Conservation (phyloP, 2,113 vertebrate species). For the Glaucidium brasilianum region DNA sequence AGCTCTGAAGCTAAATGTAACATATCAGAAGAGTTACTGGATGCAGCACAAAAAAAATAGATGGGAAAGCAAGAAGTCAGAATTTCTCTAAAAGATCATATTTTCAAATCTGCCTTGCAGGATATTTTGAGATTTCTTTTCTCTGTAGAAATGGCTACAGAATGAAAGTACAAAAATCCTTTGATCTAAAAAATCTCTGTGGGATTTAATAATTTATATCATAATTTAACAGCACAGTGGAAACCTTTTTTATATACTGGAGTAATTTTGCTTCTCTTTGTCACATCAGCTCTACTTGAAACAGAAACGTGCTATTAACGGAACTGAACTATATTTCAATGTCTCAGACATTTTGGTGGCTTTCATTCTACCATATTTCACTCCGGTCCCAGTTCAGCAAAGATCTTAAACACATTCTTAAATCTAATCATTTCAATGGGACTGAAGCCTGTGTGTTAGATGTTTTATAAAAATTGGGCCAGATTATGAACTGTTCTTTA, state of each 20-base stretch:
- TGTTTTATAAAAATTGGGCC: neutral
- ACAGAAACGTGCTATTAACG: constrained; percentile 17
- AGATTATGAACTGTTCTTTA: neutral
- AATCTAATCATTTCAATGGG: neutral
- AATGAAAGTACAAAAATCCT: constrained; percentile 33
- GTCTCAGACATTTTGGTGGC: neutral
- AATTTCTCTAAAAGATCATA: constrained; percentile 4
- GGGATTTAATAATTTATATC: constrained; percentile 57
- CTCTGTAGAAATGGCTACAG: constrained; percentile 14
- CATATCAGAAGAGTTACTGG: neutral
- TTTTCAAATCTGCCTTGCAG: constrained; percentile 35
- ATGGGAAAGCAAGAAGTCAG: neutral
- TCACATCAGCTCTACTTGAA: constrained; percentile 13
- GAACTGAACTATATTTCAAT: constrained; percentile 13
- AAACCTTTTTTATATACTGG: constrained; percentile 39
- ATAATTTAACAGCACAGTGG: constrained; percentile 37
- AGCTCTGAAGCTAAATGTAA: neutral
- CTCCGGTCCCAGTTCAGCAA: neutral
- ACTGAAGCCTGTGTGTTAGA: neutral
- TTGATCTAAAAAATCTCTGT: constrained; percentile 44
- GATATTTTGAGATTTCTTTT: constrained; percentile 32
- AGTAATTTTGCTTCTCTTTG: constrained; percentile 18
- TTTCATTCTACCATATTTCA: constrained; percentile 17
- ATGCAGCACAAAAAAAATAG: neutral
- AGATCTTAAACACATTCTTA: neutral